Evolutionary conservation across 2,113 vertebrate species (phyloP).

Genomic region (Struthidea cinerea): DNA sequence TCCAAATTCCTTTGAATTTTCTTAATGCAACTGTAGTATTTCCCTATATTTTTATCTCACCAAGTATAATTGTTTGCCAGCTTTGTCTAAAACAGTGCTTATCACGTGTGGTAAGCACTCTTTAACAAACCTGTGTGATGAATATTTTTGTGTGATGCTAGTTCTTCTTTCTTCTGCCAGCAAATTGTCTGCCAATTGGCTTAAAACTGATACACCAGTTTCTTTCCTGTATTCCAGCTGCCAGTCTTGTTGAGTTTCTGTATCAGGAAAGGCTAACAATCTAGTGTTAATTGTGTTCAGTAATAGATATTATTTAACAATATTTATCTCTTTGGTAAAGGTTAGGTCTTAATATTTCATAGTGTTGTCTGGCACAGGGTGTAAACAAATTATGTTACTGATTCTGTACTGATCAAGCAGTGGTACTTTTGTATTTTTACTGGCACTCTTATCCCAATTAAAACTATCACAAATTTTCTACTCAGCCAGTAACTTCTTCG

Average conservation of each 20-base stretch:
- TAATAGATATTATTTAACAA: neutral
- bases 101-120: neutral
- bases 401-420: neutral
- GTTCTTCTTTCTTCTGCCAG: neutral
- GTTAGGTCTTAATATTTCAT: neutral
- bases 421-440: neutral
- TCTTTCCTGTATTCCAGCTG: neutral
- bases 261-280: neutral
- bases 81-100: neutral
- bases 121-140: neutral
- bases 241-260: neutral
- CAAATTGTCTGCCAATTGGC: neutral
- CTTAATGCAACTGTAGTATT: neutral
- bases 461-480: neutral
- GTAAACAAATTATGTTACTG: neutral
- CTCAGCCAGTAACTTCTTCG: neutral
- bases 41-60: neutral
- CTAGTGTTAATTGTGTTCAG: neutral
- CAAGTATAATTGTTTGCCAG: neutral
- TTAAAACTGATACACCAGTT: neutral
- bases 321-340: neutral
- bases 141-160: neutral
- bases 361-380: neutral
- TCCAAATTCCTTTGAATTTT: neutral
- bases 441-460: neutral